A percentile compares a stretch with the other conserved stretches of the same genome.
Evolutionary conservation across 2,888 invertebrate species (phyloP).

Genomic region (Drosophila anomalata): DNA sequence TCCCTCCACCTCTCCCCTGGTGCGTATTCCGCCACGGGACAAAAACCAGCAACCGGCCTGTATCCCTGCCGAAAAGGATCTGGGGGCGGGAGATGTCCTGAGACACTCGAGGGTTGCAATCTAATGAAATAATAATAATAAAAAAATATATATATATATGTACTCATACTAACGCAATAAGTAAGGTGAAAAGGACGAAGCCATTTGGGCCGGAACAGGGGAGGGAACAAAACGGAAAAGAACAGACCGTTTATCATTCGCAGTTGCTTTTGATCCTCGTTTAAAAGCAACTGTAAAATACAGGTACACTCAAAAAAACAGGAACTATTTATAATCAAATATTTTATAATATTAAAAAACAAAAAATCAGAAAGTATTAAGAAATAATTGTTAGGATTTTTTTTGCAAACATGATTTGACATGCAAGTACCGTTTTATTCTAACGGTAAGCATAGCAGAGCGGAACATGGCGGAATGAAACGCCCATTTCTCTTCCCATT

Average conservation of each 20-base stretch:
- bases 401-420: no score
- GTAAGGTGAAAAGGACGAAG: constrained; percentile 5
- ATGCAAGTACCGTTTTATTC: neutral
- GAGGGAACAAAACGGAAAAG: constrained; percentile 35
- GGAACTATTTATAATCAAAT: neutral
- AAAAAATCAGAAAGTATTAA: neutral
- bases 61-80: neutral
- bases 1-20: neutral
- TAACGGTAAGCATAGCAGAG: neutral
- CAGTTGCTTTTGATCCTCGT: constrained; percentile 58
- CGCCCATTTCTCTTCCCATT: constrained; percentile 3
- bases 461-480: constrained; percentile 19
- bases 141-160: constrained; percentile 28
- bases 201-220: neutral
- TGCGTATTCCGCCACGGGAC: constrained; percentile 1
- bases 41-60: neutral
- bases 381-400: neutral
- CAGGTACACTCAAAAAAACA: neutral
- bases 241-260: constrained; percentile 56
- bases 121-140: constrained; percentile 76
- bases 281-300: constrained; percentile 1
- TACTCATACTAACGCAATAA: neutral
- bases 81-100: constrained; percentile 17
- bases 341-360: no score
- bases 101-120: constrained; percentile 65